Base-by-base conservation (phyloP, 1,140 invertebrate genomes). In the Saccostrea cuccullata region DNA sequence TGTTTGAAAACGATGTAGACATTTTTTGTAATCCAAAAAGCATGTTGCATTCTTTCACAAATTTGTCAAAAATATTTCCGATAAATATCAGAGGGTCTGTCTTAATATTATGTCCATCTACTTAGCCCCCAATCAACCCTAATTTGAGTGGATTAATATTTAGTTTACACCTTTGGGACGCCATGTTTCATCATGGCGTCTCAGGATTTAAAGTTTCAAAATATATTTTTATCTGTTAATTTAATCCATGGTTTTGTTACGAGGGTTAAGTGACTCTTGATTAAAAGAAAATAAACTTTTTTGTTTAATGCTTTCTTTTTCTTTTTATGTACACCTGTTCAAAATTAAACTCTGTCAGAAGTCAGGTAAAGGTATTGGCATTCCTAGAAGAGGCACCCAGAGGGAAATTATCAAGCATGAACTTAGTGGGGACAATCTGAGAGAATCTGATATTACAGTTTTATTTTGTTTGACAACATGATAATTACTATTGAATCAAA, bases 151-250 rank as follows among this genome's bases (percentile, higher is more conserved):
- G 17, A 64, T 17, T 64, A 36, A 30, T 77, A 26, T 77, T 77
- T 77, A 77, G 26, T 64, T 77, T 30, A 77, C 70, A 77, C 70
- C 70, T 77, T 23, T 77, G 70, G 70, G 70, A 77, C 70, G 70
- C 70, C 70, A 77, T 77, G 70, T 77, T 77, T 26, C 15, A 77
- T 77, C 70, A 77, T 77, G 70, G 70, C 70, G 70, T 77, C 26
- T 36, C 26, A 30, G 11, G 67, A 77, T 26, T 64, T 20, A 17
- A 64, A 64, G 58, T 64, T 20, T 64, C 1, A 20, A 17, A 20
- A 64, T 64, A 17, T 64, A 3, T n/a, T 20, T 64, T n/a, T 2
- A 64, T 2, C 47, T 47, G 47, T 47, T 47, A 47, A 8, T 47
- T 47, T 47, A 47, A 8, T 47, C 47, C 9, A 9, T 47, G 47